Conservation (phyloP, 2,797 vertebrate genomes). For the Eulemur albifrons region DNA sequence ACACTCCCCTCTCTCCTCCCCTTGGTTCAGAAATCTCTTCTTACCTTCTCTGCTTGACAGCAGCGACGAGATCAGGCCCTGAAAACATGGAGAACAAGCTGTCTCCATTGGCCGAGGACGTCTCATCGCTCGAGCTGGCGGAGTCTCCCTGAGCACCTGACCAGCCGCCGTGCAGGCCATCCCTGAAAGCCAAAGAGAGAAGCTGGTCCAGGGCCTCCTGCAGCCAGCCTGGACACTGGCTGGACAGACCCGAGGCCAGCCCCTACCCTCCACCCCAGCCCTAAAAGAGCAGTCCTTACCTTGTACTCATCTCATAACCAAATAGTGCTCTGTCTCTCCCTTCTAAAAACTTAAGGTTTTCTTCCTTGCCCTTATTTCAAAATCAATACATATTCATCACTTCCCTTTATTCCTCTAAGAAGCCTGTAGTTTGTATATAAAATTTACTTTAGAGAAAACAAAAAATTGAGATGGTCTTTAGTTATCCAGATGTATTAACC, state of each 20-base stretch:
- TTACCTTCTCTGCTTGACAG: conserved; percentile 97
- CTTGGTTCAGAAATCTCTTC: conserved; percentile 25
- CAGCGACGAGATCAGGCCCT: conserved; percentile 97
- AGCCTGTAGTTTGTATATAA: neutral
- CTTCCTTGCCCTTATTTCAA: neutral
- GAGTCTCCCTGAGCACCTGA: conserved; percentile 97
- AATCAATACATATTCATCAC: neutral
- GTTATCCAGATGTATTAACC: neutral
- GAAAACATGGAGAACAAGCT: conserved; percentile 99
- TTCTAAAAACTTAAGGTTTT: neutral
- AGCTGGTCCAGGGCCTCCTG: neutral
- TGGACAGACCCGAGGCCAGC: neutral
- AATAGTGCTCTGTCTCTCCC: neutral
- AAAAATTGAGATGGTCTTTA: neutral
- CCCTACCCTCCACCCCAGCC: neutral
- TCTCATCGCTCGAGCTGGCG: conserved; percentile 98
- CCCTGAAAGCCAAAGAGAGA: conserved; percentile 82
- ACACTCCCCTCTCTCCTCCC: neutral
- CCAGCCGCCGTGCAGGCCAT: conserved; percentile 94
- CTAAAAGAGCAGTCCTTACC: neutral
- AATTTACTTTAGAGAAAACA: conserved; percentile 12
- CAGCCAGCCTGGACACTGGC: neutral
- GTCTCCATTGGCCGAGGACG: conserved; percentile 98
- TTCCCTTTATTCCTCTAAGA: conserved; percentile 8
- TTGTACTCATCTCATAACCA: neutral